phyloP scores from a whole-genome alignment of 2,797 vertebrate species.

The Anniella stebbinsi region DNA sequence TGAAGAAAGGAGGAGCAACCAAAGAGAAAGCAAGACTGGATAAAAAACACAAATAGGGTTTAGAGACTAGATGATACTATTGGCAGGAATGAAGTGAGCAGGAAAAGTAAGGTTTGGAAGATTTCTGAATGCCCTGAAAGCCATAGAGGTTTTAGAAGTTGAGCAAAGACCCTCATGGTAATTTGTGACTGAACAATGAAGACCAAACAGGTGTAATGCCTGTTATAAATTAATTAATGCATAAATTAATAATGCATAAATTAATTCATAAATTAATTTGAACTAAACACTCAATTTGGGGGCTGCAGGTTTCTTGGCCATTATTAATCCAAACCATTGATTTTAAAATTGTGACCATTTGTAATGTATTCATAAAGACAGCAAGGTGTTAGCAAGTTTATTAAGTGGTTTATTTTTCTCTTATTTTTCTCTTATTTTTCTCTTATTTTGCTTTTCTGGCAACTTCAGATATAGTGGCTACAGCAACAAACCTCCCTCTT shows the following conservation, averaged over 20 bases:
- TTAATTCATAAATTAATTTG: neutral
- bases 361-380: neutral
- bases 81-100: neutral
- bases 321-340: neutral
- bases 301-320: neutral
- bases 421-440: slow-evolving; percentile 51
- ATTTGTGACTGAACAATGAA: neutral
- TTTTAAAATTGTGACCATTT: neutral
- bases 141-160: neutral
- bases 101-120: neutral
- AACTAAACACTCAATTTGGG: no score
- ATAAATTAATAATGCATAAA: no score
- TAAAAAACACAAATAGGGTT: no score
- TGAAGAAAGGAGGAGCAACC: neutral
- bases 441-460: slow-evolving; percentile 8
- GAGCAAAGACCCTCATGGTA: neutral
- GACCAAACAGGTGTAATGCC: neutral
- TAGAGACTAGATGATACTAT: neutral
- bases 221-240: no score
- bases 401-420: slow-evolving; percentile 27
- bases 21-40: neutral
- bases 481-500: slow-evolving; percentile 71
- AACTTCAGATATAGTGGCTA: slow-evolving; percentile 82
- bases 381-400: slow-evolving; percentile 44
- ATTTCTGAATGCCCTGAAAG: neutral